Evolutionary conservation across 2,888 invertebrate genomes (phyloP), one percentile per base, ranked within the genome.

Genomic region (Drosophila siamana): DNA sequence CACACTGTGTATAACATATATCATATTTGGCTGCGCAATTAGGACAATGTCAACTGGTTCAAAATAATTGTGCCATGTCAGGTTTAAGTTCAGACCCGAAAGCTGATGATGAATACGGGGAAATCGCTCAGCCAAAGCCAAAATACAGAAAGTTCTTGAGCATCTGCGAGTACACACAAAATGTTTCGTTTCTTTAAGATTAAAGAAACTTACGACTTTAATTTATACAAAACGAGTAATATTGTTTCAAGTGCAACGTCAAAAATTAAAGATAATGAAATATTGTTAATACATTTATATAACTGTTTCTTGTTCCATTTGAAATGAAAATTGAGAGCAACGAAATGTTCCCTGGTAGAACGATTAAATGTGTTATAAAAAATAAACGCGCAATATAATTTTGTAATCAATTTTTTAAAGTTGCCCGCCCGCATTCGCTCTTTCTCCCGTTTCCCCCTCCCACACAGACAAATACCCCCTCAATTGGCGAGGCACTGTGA

Each of bases 341-440:
- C 19, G 26, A 7, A 7, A 9, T 19, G 28, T 38, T 65, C 54
- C 26, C 46, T 26, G 13, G 38, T 8, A 56, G 9, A 33, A 22
- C 24, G 22, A 68, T 67, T 51, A 52, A 66, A 63, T 44, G 16
- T 13, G 43, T 46, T 48, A 56, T 46, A 77, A 62, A 16, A 28
- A 70, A 13, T n/a, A 13, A 7, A 16, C 68, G 62, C 22, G 43
- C 65, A 61, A 70, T 57, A 71, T 59, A 66, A 33, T 80, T 69
- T 70, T 77, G 50, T 56, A 64, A 78, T 84, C 43, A 65, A 74
- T 74, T 79, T 82, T 79, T 54, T 55, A 52, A 83, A 76, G 50
- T 65, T 68, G 8, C 46, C 15, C 36, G 13, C 36, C 13, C 13
- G 8, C 36, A 38, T 30, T 43, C 48, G 52, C 26, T 24, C 9